phyloP scores from a whole-genome alignment of 2,113 vertebrate species.

The Gymnocephalus cernua region DNA sequence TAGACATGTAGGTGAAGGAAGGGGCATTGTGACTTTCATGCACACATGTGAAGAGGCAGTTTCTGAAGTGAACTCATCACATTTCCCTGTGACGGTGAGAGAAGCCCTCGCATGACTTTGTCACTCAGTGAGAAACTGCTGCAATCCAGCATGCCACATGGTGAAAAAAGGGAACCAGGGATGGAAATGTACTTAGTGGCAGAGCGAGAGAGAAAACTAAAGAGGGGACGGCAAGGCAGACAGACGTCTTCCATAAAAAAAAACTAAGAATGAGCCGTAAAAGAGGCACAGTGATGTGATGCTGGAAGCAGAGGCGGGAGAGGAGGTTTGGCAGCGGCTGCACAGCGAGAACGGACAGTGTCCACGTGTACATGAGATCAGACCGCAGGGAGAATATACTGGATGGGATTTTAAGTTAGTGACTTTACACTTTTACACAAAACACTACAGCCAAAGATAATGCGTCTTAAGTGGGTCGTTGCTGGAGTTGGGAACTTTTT shows the following conservation, averaged over 20 bases:
- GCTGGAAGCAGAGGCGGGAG: conserved; percentile 50
- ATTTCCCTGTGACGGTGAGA: conserved; percentile 46
- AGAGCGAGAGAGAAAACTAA: conserved; percentile 45
- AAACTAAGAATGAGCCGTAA: conserved; percentile 70
- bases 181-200: conserved; percentile 81
- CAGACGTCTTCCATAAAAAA: conserved; percentile 70
- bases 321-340: conserved; percentile 48
- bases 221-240: conserved; percentile 56
- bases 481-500: not conserved
- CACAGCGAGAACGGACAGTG: conserved; percentile 27
- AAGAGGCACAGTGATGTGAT: conserved; percentile 63
- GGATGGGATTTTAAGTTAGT: conserved; percentile 6
- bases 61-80: conserved; percentile 35
- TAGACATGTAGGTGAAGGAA: not conserved
- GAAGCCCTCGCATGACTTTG: conserved; percentile 63
- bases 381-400: not conserved
- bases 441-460: not conserved
- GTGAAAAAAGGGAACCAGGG: conserved; percentile 35
- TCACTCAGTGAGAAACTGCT: conserved; percentile 69
- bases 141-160: conserved; percentile 63
- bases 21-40: conserved; percentile 16
- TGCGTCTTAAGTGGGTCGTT: not conserved
- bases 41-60: conserved; percentile 17
- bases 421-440: conserved; percentile 15
- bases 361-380: conserved; percentile 69